Evolutionary conservation across 2,113 vertebrate genomes (phyloP).

Genomic region (Mobula birostris): DNA sequence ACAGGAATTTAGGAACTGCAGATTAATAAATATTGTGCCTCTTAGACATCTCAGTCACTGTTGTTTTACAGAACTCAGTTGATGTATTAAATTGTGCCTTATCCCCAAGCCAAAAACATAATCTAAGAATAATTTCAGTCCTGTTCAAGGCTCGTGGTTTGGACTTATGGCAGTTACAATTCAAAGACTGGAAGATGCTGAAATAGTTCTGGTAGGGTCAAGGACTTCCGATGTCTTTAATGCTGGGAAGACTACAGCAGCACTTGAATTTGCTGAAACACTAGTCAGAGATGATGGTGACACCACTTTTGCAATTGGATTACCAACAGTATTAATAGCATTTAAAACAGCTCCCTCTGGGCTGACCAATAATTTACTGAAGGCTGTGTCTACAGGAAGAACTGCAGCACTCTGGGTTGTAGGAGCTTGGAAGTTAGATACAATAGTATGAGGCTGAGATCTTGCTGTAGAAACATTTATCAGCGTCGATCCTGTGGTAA

Average conservation of each 20-base stretch:
- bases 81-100: not conserved
- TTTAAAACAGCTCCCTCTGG: conserved; percentile 81
- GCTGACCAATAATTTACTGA: conserved; percentile 77
- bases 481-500: not conserved
- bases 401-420: conserved; percentile 43
- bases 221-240: conserved; percentile 57
- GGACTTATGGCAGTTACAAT: conserved; percentile 51
- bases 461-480: not conserved
- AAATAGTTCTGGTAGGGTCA: conserved; percentile 54
- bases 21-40: conserved; percentile 36
- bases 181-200: conserved; percentile 56
- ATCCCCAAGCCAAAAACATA: not conserved
- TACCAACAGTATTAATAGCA: conserved; percentile 56
- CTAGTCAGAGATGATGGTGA: conserved; percentile 54
- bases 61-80: not conserved
- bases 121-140: conserved; percentile 44
- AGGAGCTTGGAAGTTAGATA: conserved; percentile 13
- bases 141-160: conserved; percentile 49
- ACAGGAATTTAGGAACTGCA: conserved; percentile 24
- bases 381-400: conserved; percentile 57
- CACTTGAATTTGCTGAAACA: conserved; percentile 55
- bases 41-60: conserved; percentile 1
- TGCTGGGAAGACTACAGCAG: conserved; percentile 53
- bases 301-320: conserved; percentile 54
- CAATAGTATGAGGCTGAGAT: not conserved